Evolutionary conservation across 2,113 vertebrate species (phyloP), one percentile per base, ranked within the genome.

Genomic region (Murina feae): DNA sequence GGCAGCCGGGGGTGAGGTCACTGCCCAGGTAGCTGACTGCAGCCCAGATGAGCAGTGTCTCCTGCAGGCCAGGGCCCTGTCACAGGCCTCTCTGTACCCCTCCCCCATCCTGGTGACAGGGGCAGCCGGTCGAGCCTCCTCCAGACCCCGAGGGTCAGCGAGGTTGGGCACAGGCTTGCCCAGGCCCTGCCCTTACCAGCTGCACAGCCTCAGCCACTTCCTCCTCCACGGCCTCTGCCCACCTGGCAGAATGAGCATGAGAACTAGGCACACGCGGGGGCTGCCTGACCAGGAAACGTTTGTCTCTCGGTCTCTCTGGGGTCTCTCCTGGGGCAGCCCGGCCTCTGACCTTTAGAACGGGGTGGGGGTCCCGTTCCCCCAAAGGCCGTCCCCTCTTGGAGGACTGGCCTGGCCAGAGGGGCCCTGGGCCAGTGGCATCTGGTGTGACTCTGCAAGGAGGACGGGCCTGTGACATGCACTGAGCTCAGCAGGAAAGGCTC

Each of bases 221-320:
- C 74, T 53, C 49, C 13, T 12, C 1, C 0, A 35, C 71, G 58
- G 23, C 35, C 25, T 32, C 55, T 60, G 72, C 39, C 79, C 17
- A 32, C 14, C 55, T 30, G 7, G 39, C 53, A 66, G 74, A 39
- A 55, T 4, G 42, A 25, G 21, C 0, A 1, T 69, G 71, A 47
- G 53, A 63, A 35, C 35, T 4, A 12, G 2, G 1, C 3, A 42
- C 37, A 37, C 6, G 0, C n/a, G n/a, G 2, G 20, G 4, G 3
- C 14, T 8, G 14, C 35, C 74, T 6, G 21, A 39, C 37, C 28
- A 12, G 7, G 13, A 12, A 4, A 11, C 68, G 7, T 35, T 12
- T 35, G 4, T 10, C 8, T 35, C 5, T 1, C 4, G 60, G 44
- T 44, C 44, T 44, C 44, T 44, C 44, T 6, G 44, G 49, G 6